phyloP scores from a whole-genome alignment of 2,113 vertebrate species.

The Ramphastos sulfuratus region DNA sequence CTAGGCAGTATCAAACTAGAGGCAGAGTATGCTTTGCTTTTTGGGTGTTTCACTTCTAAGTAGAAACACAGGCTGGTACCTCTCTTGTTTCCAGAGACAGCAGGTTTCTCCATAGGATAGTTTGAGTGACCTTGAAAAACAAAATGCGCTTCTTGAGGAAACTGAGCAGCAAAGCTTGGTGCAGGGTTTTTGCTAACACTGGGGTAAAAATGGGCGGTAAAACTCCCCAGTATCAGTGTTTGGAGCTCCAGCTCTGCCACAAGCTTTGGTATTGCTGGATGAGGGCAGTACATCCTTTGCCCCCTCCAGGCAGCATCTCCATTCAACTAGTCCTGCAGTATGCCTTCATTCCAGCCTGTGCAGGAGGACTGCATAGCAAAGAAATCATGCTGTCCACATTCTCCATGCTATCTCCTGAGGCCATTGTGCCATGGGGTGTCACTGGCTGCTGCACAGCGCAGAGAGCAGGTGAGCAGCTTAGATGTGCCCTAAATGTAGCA shows the following conservation, averaged over 20 bases:
- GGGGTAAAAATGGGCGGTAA: not conserved
- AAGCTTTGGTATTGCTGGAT: not conserved
- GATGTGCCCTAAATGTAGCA: fast-evolving
- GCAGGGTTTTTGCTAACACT: not conserved
- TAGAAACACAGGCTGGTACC: not conserved
- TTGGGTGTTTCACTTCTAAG: not conserved
- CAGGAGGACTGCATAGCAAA: not conserved
- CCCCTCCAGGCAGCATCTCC: not conserved
- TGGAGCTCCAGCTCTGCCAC: not conserved
- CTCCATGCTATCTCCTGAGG: too few relatives aligned
- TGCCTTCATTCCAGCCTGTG: not conserved
- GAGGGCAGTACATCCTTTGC: not conserved
- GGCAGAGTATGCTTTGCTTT: not conserved
- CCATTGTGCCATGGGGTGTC: fast-evolving
- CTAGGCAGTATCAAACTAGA: not conserved
- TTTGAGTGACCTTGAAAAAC: not conserved
- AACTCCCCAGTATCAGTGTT: not conserved
- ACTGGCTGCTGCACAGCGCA: not conserved
- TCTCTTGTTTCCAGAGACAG: not conserved
- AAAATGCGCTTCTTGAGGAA: not conserved
- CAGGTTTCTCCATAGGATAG: not conserved
- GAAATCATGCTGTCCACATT: fast-evolving
- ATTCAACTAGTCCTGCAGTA: not conserved
- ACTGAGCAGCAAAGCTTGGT: not conserved
- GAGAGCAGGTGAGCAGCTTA: not conserved